Evolutionary conservation across 30 jellyfish, hydroid and myxozoan species (phyloP).

Genomic region (Turritopsis dohrnii): DNA sequence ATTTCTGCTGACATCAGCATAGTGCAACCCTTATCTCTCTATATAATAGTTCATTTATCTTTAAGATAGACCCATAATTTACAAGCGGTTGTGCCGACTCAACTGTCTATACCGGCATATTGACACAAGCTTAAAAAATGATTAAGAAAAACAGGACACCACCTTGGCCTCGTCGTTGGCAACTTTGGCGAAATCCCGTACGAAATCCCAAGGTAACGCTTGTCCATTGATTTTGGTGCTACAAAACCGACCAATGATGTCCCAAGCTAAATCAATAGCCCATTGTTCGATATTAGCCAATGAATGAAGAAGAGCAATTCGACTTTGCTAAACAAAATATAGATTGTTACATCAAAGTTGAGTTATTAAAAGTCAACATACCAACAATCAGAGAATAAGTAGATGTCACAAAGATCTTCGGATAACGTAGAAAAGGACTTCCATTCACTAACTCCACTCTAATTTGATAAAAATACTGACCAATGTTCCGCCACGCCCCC

Average conservation of each 20-base stretch:
- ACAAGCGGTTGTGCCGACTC: too few species aligned
- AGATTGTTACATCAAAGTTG: not conserved
- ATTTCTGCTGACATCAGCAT: too few species aligned
- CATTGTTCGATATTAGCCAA: constrained; percentile 29
- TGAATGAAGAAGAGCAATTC: constrained; percentile 18
- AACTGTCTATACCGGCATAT: too few species aligned
- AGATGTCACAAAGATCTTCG: too few species aligned
- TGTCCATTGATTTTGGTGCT: constrained; percentile 6
- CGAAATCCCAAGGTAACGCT: constrained; percentile 5
- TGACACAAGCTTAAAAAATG: not conserved
- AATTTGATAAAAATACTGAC: not conserved
- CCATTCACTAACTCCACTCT: not conserved
- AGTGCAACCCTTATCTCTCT: too few species aligned
- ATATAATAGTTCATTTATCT: too few species aligned
- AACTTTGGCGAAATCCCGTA: constrained; percentile 17
- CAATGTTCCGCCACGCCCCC: constrained; percentile 22
- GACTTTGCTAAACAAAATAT: constrained; percentile 2
- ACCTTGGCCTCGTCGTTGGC: constrained; percentile 28
- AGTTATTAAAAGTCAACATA: not conserved
- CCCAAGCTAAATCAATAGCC: constrained; percentile 31
- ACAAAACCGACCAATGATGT: constrained; percentile 20
- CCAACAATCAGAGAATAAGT: not conserved
- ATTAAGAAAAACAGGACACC: not conserved
- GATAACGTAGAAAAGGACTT: too few species aligned
- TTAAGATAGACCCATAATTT: too few species aligned